A percentile compares a stretch with the other conserved stretches of the same genome.
Evolutionary conservation across 2,113 vertebrate species (phyloP).

Genomic region (Leucoraja erinaceus): DNA sequence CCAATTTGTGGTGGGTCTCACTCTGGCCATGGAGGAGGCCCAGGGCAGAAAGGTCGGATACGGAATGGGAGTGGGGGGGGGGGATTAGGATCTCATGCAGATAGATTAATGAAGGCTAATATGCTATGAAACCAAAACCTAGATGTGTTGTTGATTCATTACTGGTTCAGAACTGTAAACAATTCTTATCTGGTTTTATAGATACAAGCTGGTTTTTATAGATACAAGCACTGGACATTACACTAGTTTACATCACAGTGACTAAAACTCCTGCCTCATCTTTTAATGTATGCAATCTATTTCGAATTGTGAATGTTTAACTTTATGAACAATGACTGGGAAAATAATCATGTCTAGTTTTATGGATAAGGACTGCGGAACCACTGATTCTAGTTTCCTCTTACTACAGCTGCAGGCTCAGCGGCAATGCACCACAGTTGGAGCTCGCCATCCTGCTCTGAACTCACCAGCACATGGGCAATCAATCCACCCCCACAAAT

Average conservation of each 20-base stretch:
- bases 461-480: background rate
- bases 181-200: conserved; percentile 27
- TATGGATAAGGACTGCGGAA: background rate
- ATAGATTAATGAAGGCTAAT: background rate
- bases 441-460: background rate
- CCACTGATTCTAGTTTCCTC: background rate
- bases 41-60: no score
- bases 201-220: conserved; percentile 16
- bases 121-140: background rate
- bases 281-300: background rate
- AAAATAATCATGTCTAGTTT: background rate
- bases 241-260: background rate
- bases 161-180: background rate
- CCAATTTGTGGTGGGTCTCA: no score
- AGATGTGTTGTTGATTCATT: background rate
- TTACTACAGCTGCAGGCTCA: background rate
- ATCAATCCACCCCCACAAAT: background rate
- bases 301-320: background rate
- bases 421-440: background rate
- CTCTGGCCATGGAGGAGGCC: no score
- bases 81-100: background rate
- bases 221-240: background rate
- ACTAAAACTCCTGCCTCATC: background rate
- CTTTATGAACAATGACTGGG: background rate
- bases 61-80: no score